A percentile compares a stretch with the other conserved stretches of the same genome.
These are phyloP conservation scores for Platalea minor DNA, from an alignment of 2,797 vertebrate species.

Conservation along the genomic window DNA sequence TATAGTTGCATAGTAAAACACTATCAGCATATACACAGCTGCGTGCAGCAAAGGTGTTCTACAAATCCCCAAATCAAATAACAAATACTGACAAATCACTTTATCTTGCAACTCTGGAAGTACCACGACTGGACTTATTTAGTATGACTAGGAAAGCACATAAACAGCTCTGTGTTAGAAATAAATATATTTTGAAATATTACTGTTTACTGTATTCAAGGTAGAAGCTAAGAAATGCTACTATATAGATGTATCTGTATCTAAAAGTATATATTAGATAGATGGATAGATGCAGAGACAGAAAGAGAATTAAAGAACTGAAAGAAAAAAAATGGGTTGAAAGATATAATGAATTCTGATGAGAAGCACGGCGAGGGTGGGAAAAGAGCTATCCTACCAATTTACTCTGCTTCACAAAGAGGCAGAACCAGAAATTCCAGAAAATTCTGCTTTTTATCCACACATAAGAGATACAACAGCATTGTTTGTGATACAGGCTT, in stretches of 20 bases:
- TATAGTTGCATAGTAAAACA: neutral
- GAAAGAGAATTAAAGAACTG: neutral
- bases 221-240: neutral
- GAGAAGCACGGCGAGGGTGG: neutral
- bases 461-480: neutral
- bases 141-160: neutral
- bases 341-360: neutral
- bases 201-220: neutral
- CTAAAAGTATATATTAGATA: neutral
- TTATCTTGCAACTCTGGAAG: neutral
- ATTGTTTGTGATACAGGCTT: neutral
- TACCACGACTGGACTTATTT: neutral
- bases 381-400: neutral
- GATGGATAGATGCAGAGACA: too few relatives aligned
- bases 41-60: neutral
- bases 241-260: neutral
- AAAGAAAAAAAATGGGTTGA: neutral
- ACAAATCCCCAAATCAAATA: constrained; percentile 2
- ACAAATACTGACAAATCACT: neutral
- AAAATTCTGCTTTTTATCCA: neutral
- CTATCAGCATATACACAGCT: neutral
- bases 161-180: neutral
- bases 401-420: neutral
- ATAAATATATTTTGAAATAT: neutral
- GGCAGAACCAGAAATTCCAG: neutral